Base-by-base conservation (phyloP, 2,888 invertebrate species). In the Nephrocerus scutellatus region DNA sequence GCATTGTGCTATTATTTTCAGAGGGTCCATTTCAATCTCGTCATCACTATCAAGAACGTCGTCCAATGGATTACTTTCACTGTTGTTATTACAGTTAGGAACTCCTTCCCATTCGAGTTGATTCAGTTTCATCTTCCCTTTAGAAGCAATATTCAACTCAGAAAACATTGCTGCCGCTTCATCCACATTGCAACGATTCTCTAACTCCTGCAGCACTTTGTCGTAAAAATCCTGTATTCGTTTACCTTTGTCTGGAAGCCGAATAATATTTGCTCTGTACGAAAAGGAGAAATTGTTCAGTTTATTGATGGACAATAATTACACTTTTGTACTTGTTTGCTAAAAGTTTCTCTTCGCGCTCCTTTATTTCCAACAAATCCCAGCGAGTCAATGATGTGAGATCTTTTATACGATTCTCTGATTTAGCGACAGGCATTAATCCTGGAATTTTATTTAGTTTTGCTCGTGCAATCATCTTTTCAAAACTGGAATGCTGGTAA, bases 31-130 rank as follows among this genome's bases (percentile, higher is more conserved):
- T 41, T 63, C 62, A 26, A 45, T 47, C 25, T 66, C 68, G 41
- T 68, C 68, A 43, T 67, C 67, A 31, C 66, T 67, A 33, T 66
- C 65, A 3, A 68, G 37, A 8, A 65, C 48, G 36, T 60, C 62
- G 2, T 40, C 50, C 15, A 44, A 38, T 4, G 44, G 45, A 25
- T 52, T 50, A 12, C 44, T 23, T 5, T 13, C 7, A 3, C 6
- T 14, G 14, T 14, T 30, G 6, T 29, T 18, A 14, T 40, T 29
- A 1, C 18, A 31, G 33, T 48, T 51, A 2, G 52, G 15, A 6
- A 49, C 50, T 2, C 60, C 57, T 36, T 50, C 50, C 68, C 68
- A 68, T 48, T 68, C 68, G 19, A 68, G 43, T 35, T 58, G 56
- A 15, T 54, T 61, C 0, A 68, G 44, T 2, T 51, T 47, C 8